Base-by-base conservation (phyloP, 1,140 invertebrate species). In the Drosophila miranda region DNA sequence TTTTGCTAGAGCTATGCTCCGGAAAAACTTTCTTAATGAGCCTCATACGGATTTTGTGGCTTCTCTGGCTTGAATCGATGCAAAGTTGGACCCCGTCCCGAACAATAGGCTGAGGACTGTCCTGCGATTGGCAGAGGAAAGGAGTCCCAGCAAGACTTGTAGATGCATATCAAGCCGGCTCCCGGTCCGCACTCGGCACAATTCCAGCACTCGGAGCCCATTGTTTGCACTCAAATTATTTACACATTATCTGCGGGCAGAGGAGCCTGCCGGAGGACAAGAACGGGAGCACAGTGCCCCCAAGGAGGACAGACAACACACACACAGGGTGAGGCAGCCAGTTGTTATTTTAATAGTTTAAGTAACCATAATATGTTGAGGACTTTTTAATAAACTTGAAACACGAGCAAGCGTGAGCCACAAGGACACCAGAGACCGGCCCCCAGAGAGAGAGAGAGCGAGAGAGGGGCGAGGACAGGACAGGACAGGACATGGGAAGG, bases 311-410 rank as follows among this genome's bases (percentile, higher is more conserved):
- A 49, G 41, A 60, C 42, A 66, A 19, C 19, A 49, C 41, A 42
- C 42, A 44, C 14, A 43, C 50, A 51, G 44, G 49, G 45, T n/a
- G 41, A 71, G 58, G 42, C 28, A 69, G 75, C 68, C 78, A 38
- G 62, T 63, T 72, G 83, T 81, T 87, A 73, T 87, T 87, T 88
- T 87, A 87, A 87, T 87, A 88, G 82, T 88, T 87, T 87, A 87
- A 88, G 82, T 82, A 87, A 87, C 75, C 82, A 87, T 87, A 87
- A 87, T 87, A 87, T 81, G 82, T 83, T 88, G 83, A 87, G 82
- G 77, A 87, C 82, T 87, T 87, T 87, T 87, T 87, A 87, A 87
- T 87, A 88, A 88, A 87, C 82, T 87, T 81, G 75, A 88, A 87
- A 87, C 82, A 78, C 72, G 78, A 72, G 75, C 68, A 63, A 75